Percentiles rank a stretch among this genome's conserved stretches.
Conservation (phyloP, 23 tunicate species). For the Ascidia mentula region DNA sequence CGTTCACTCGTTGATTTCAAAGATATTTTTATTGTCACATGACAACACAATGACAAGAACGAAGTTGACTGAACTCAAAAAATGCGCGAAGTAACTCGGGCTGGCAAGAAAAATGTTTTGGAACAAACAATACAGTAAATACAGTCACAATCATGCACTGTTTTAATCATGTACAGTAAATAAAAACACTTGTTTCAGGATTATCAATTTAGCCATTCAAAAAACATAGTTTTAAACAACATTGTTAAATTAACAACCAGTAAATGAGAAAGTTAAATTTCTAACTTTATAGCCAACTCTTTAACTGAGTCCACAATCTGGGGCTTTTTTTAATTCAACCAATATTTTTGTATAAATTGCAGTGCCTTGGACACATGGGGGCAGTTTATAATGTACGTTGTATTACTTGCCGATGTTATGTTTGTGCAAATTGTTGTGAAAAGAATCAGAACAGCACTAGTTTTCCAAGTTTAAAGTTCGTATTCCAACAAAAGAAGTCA, state of each 20-base stretch:
- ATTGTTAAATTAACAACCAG: background rate
- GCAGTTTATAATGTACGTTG: too few relatives aligned
- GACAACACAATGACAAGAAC: slow-evolving; percentile 1
- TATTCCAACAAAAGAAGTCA: too few relatives aligned
- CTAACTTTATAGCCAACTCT: background rate
- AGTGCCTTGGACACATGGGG: too few relatives aligned
- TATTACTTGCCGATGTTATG: too few relatives aligned
- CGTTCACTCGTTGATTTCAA: background rate
- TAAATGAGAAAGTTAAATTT: background rate
- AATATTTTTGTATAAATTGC: background rate
- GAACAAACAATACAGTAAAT: background rate
- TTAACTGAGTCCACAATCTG: background rate
- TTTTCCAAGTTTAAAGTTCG: too few relatives aligned
- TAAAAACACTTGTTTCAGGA: background rate
- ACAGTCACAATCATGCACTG: background rate
- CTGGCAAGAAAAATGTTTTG: too few relatives aligned
- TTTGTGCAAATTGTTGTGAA: too few relatives aligned
- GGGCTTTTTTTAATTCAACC: background rate
- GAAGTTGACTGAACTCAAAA: background rate
- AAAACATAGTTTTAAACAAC: background rate
- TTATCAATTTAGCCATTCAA: background rate
- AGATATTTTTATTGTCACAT: background rate
- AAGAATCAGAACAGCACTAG: too few relatives aligned
- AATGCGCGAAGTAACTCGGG: background rate
- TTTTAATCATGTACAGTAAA: background rate